Evolutionary conservation across 1,140 invertebrate species (phyloP), one percentile per base, ranked within the genome.

Genomic region (Drosophila trapezifrons): DNA sequence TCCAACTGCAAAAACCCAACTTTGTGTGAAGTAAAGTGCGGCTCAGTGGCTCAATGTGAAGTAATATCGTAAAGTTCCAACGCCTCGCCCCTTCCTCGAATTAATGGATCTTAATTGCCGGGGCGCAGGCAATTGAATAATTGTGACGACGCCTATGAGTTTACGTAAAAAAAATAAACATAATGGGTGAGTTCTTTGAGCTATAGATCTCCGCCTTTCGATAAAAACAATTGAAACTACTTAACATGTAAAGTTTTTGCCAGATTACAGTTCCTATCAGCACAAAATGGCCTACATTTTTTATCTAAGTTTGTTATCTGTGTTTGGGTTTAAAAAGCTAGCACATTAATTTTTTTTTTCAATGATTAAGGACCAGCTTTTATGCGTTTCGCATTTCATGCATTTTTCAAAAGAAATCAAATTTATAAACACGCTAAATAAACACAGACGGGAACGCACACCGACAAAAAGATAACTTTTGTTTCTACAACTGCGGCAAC

Each of bases 101-200:
- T 42, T 71, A 70, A 71, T 71, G 35, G 66, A 40, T 17, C 25
- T 71, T 27, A 72, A 72, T 58, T 72, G 52, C 18, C 10, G 13
- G 35, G 32, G 42, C 6, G 67, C 29, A 27, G 35, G 27, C 67
- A 40, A 49, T 49, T 49, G 25, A 71, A 42, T 57, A 40, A 69
- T 40, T 49, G 32, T 65, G 60, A 66, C 37, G 37, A 27, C 4
- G 59, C 40, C 49, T 46, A 45, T 67, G 22, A 37, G 40, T 56
- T 47, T 56, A 67, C 35, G 20, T 17, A 42, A 70, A 49, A 10
- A 18, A 3, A n/a, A n/a, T n/a, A 58, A n/a, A 27, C 4, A 47
- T 54, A 58, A 70, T 8, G 6, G 1, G 20, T 17, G 20, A 4
- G n/a, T 45, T 42, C 37, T 64, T 18, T 0, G 1, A 25, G 29